Conservation (phyloP, 2,888 invertebrate species). For the Drosophila macrospina region DNA sequence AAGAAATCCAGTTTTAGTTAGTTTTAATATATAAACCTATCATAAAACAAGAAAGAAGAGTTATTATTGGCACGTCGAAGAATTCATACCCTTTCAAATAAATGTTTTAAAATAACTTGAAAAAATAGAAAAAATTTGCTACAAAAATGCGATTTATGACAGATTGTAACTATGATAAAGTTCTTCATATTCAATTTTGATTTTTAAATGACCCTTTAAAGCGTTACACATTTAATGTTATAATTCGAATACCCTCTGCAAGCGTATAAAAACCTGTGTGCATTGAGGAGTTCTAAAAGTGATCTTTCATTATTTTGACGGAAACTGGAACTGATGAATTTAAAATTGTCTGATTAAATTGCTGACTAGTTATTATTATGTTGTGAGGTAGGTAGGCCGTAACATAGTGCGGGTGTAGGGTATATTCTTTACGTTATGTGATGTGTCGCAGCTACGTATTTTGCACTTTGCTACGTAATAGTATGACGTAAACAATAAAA, state of each 20-base stretch:
- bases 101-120: no score
- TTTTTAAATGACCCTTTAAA: no score
- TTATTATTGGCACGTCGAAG: no score
- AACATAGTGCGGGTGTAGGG: neutral
- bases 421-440: neutral
- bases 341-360: neutral
- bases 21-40: neutral
- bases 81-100: no score
- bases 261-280: slow-evolving; percentile 45
- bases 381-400: neutral
- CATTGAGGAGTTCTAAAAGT: slow-evolving; percentile 21
- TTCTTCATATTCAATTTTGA: no score
- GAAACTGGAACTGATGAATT: slow-evolving; percentile 3
- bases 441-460: neutral
- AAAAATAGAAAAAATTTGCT: no score
- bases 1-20: slow-evolving; percentile 23
- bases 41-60: no score
- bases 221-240: no score
- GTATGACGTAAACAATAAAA: slow-evolving; percentile 10
- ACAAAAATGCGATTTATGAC: no score
- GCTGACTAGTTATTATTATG: neutral
- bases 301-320: neutral
- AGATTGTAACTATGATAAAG: no score
- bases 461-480: slow-evolving; percentile 36
- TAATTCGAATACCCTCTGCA: no score